Evolutionary conservation across 1,140 invertebrate genomes (phyloP).

Genomic region (Zaprionus vittiger): DNA sequence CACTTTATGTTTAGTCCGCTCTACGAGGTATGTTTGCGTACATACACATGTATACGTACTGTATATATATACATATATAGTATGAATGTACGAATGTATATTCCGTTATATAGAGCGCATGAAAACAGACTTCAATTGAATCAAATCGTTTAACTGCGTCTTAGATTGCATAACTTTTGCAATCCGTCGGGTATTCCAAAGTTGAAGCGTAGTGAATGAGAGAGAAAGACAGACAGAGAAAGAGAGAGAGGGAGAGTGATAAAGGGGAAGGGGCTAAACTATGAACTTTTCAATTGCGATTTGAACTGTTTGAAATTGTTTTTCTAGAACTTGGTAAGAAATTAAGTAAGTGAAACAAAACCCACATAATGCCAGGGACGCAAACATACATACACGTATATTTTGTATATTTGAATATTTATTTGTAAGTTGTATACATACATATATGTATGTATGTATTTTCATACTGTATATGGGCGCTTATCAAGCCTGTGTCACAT

Average conservation of each 20-base stretch:
- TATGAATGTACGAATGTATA: slow-evolving; percentile 8
- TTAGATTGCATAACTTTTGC: slow-evolving; percentile 72
- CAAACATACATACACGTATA: background rate
- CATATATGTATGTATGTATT: background rate
- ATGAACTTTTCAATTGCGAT: slow-evolving; percentile 44
- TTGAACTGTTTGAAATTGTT: slow-evolving; percentile 27
- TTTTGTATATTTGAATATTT: slow-evolving; percentile 9
- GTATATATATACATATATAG: background rate
- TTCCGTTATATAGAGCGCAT: slow-evolving; percentile 9
- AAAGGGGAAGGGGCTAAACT: background rate
- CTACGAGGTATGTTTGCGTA: slow-evolving; percentile 15
- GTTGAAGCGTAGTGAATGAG: background rate
- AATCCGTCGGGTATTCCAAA: slow-evolving; percentile 25
- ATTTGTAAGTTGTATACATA: slow-evolving; percentile 16
- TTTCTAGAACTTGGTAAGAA: slow-evolving; percentile 3
- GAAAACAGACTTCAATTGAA: slow-evolving; percentile 43
- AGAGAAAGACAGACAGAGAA: background rate
- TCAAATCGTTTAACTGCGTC: slow-evolving; percentile 61
- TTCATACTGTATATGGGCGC: slow-evolving; percentile 16
- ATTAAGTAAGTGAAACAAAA: slow-evolving; percentile 20
- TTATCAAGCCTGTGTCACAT: slow-evolving; percentile 57
- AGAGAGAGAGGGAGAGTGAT: background rate
- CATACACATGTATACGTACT: background rate
- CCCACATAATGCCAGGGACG: slow-evolving; percentile 24
- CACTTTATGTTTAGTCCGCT: slow-evolving; percentile 11